Percentiles rank a stretch among this genome's conserved stretches.
Conservation (phyloP, 92 coral and sea anemone genomes). For the Siderastrea radians region DNA sequence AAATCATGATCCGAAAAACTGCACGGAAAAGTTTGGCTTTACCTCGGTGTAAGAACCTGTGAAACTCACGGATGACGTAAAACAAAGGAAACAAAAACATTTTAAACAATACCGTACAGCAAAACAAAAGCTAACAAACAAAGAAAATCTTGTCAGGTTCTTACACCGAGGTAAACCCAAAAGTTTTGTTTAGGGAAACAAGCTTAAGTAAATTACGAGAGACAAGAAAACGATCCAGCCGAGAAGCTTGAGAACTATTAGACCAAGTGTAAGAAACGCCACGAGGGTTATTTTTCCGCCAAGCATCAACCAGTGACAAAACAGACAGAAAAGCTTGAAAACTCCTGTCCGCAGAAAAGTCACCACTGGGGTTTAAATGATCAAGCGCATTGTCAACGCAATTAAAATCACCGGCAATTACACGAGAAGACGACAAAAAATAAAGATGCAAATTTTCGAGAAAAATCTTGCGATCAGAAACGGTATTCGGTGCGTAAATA, state of each 20-base stretch:
- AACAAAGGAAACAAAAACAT: too few species aligned
- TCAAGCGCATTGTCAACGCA: not conserved
- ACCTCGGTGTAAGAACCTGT: too few species aligned
- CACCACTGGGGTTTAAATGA: not conserved
- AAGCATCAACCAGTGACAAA: not conserved
- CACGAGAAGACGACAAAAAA: not conserved
- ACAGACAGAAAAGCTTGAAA: not conserved
- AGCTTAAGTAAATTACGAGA: not conserved
- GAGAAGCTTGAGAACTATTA: not conserved
- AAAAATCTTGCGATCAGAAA: not conserved
- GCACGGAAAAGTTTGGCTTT: not conserved
- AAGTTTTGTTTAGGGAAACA: not conserved
- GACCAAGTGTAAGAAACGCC: not conserved
- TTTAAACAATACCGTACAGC: too few species aligned
- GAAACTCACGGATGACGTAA: too few species aligned
- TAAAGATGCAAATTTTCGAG: not conserved
- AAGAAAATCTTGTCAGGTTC: too few species aligned
- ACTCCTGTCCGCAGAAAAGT: not conserved
- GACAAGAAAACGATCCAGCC: conserved; percentile 10
- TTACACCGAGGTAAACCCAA: too few species aligned
- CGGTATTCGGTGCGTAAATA: conserved; percentile 6
- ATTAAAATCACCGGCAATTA: conserved; percentile 27
- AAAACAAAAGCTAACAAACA: too few species aligned
- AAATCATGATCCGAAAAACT: conserved; percentile 14
- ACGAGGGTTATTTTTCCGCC: not conserved